Evolutionary conservation across 2,113 vertebrate genomes (phyloP).

Genomic region (Corythaeola cristata): DNA sequence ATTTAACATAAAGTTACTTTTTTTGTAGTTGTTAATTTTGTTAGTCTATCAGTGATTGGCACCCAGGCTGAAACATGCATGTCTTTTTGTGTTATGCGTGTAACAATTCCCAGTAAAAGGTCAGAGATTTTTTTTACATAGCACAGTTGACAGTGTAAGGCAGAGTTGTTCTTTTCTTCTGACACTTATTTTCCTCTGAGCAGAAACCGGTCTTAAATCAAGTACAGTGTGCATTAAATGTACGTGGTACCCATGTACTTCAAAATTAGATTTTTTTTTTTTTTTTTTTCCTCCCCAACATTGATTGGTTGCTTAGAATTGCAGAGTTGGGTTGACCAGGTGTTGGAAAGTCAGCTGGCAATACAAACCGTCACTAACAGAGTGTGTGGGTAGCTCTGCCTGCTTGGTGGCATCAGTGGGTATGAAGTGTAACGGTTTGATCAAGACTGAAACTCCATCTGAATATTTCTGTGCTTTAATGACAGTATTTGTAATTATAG

Average conservation of each 20-base stretch:
- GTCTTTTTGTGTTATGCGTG: background rate
- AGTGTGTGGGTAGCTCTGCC: background rate
- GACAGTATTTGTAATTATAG: background rate
- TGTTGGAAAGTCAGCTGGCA: background rate
- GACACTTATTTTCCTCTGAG: background rate
- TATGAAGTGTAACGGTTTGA: background rate
- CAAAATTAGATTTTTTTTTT: background rate
- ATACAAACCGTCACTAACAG: background rate
- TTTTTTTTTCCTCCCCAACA: too few relatives aligned
- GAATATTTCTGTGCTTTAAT: background rate
- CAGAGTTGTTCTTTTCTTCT: background rate
- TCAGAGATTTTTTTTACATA: background rate
- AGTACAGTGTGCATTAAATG: background rate
- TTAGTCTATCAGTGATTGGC: background rate
- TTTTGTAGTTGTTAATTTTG: background rate
- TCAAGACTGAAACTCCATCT: background rate
- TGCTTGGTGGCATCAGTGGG: background rate
- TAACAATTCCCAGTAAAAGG: background rate
- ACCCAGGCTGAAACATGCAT: background rate
- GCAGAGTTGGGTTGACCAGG: background rate
- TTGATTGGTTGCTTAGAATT: background rate
- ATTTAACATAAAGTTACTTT: background rate
- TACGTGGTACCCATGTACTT: background rate
- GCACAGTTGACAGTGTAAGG: background rate
- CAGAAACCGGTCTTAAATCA: background rate